These are phyloP conservation scores for Lamellibrachia satsuma DNA, from an alignment of 2,888 invertebrate genomes.

Conservation along the genomic window DNA sequence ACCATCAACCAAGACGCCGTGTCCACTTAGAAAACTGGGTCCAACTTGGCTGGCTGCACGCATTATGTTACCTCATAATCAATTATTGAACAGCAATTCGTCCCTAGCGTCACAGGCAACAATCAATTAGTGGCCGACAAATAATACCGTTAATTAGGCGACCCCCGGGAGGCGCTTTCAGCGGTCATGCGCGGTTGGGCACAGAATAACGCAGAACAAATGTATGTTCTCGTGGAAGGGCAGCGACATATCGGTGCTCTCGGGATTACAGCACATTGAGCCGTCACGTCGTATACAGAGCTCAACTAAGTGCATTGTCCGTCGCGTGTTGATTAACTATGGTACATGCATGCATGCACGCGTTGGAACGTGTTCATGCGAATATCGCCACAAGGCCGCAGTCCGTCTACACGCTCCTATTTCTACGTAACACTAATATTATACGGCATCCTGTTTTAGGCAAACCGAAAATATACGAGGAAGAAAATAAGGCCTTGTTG, in stretches of 20 bases:
- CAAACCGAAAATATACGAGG: not conserved
- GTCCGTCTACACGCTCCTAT: not conserved
- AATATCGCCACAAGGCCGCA: no score
- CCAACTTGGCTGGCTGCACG: not conserved
- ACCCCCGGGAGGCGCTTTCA: not conserved
- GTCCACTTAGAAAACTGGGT: not conserved
- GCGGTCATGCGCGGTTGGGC: not conserved
- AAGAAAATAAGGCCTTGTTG: not conserved
- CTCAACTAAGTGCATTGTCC: not conserved
- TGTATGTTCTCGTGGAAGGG: not conserved
- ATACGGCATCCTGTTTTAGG: not conserved
- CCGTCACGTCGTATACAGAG: not conserved
- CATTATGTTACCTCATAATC: not conserved
- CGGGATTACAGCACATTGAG: not conserved
- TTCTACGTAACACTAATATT: not conserved
- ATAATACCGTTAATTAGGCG: constrained; percentile 7
- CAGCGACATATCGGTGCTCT: not conserved
- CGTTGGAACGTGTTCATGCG: not conserved
- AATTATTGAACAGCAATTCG: not conserved
- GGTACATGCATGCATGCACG: not conserved
- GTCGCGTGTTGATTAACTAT: not conserved
- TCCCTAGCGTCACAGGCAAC: not conserved
- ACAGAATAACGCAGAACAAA: not conserved
- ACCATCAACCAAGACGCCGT: not conserved
- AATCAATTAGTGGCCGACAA: not conserved